Base-by-base conservation (phyloP, 2,888 invertebrate genomes). In the Xylota sylvarum region DNA sequence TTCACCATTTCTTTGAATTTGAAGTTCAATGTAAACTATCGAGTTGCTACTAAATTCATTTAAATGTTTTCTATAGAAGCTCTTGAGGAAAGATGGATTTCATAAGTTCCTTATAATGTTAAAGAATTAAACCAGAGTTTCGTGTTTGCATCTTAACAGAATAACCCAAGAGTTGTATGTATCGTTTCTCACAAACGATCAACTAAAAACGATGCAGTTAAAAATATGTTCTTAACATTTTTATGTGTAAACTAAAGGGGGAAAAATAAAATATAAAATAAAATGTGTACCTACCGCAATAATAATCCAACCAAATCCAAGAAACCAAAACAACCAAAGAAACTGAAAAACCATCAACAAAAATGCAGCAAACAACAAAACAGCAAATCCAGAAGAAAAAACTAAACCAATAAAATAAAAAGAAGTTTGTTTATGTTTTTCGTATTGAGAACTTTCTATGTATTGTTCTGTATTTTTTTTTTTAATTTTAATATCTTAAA, bases 401-500 rank as follows among this genome's bases (percentile, higher is more conserved):
- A 30, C 23, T 2, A 3, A 37, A 56, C 48, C 27, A 76, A 69
- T 9, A 32, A 85, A 80, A 80, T 60, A 56, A 81, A 77, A 85
- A 85, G 67, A 84, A 74, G 27, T 50, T 58, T 72, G 55, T 32
- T 80, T 72, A 55, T 72, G 52, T 72, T 85, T 76, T 74, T 70
- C 73, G n/a, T 76, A 67, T 52, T 67, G 40, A 69, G 67, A 73
- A 70, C 62, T 67, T 37, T 74, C 69, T 70, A 74, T 79, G 56
- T 79, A 81, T 32, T 65, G 58, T 67, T 67, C 73, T 72, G 30
- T 48, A 30, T 46, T 37, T 60, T 56, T 77, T n/a, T 69, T 56
- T 73, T 78, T 73, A 62, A 73, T 56, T 46, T 69, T 48, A 64
- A 70, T 56, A 65, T 79, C 83, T 83, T 79, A 79, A 73, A 67